Evolutionary conservation across 2,888 invertebrate species (phyloP), one percentile per base, ranked within the genome.

Genomic region (Spilarctia lutea): DNA sequence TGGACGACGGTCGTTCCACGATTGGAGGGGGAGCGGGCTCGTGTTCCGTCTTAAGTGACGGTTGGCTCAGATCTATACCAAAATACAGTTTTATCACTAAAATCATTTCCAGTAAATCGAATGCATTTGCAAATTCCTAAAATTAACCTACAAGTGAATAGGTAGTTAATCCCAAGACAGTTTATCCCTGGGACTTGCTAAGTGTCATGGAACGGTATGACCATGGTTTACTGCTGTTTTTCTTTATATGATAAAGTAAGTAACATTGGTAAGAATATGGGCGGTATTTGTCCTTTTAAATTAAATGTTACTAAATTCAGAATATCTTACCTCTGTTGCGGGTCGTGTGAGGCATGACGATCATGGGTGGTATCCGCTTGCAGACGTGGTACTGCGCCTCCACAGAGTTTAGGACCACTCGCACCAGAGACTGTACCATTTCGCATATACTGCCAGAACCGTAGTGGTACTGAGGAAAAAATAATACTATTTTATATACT

Each of bases 331-430:
- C 97, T 95, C 97, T 95, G 0, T 97, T 97, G 81, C 97, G 65
- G 0, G 73, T 75, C 0, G 82, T 66, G 67, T 97, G 97, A 74
- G 97, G 97, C 90, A 98, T 97, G 94, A 98, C 96, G 68, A 98
- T 96, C 83, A 98, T 97, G 16, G 98, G 97, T 68, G 98, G 98
- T 78, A 98, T 97, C 83, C 98, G 96, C 89, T 97, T 97, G 93
- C 99, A 99, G 78, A 97, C 97, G 93, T 99, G 99, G 90, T 98
- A 98, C 91, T 99, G 99, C 11, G 98, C 97, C 90, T 99, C 98
- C 80, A 99, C 95, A 0, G 99, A 99, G 93, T 99, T 99, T 76
- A 99, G 96, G 27, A 99, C 98, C 84, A 99, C 98, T 83, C 98
- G 97, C 72, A 99, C 97, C 80, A 99, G 96, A 1, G 98, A 96